Evolutionary conservation across 2,113 vertebrate genomes (phyloP).

Genomic region (Campylomormyrus numenius): DNA sequence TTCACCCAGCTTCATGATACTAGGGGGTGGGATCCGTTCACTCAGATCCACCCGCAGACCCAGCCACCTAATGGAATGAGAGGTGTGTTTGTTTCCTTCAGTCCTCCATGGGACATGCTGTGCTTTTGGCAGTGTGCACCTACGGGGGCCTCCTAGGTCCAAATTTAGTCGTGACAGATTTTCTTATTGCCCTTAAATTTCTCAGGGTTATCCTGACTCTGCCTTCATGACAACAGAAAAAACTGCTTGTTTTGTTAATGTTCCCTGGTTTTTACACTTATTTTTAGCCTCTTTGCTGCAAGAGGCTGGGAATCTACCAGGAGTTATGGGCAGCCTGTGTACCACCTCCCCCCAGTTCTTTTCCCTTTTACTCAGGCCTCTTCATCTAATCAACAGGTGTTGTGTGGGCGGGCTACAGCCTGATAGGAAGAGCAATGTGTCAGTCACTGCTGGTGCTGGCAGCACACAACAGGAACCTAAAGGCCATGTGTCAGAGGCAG

Average conservation of each 20-base stretch:
- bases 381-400: neutral
- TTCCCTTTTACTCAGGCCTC: neutral
- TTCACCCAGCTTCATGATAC: neutral
- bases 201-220: neutral
- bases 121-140: neutral
- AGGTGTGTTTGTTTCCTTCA: neutral
- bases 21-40: neutral
- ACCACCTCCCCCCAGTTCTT: neutral
- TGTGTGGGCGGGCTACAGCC: neutral
- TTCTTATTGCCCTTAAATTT: neutral
- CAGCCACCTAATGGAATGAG: neutral
- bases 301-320: neutral
- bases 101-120: neutral
- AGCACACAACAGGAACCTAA: neutral
- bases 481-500: neutral
- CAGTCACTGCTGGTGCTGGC: neutral
- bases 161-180: neutral
- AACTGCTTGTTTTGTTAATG: neutral
- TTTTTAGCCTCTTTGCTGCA: neutral
- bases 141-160: neutral
- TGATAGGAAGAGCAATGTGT: neutral
- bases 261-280: neutral
- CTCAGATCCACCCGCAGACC: neutral
- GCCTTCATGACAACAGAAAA: neutral
- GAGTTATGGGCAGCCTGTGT: neutral